Conservation (phyloP, 2,797 vertebrate genomes). For the Rhinophrynus dorsalis region DNA sequence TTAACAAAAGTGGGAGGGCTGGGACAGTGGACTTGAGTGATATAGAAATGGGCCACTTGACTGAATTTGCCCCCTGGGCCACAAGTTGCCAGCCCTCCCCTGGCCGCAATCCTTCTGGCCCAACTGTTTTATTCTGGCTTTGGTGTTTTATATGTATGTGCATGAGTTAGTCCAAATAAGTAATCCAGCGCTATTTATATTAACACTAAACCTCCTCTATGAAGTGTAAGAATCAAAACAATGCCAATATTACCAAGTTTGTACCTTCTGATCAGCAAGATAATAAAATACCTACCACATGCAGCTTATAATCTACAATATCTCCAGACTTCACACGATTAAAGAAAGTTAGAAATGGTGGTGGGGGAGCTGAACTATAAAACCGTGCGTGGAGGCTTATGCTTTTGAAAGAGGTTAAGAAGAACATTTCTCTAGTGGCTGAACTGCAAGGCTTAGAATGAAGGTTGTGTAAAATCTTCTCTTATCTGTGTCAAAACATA, state of each 20-base stretch:
- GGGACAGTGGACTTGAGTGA: too few species aligned
- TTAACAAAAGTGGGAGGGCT: too few species aligned
- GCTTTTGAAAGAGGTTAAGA: slow-evolving; percentile 31
- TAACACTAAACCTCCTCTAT: too few species aligned
- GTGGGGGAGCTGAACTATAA: background rate
- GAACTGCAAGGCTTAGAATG: slow-evolving; percentile 16
- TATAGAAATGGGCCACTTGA: too few species aligned
- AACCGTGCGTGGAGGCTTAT: slow-evolving; percentile 5
- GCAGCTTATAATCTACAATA: slow-evolving; percentile 14
- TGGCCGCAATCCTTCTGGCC: too few species aligned
- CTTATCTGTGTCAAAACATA: slow-evolving; percentile 34
- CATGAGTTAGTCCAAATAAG: too few species aligned
- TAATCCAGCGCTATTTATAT: too few species aligned
- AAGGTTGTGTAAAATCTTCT: slow-evolving; percentile 20
- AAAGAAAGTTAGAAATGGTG: slow-evolving; percentile 6
- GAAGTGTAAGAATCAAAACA: background rate
- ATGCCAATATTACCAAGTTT: background rate
- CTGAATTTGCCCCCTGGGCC: too few species aligned
- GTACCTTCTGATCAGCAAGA: background rate
- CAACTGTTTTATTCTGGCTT: too few species aligned
- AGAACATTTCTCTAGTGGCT: slow-evolving; percentile 23
- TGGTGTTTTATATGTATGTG: too few species aligned
- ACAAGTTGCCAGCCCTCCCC: too few species aligned
- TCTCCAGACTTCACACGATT: slow-evolving; percentile 7
- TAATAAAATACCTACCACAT: slow-evolving; percentile 17